phyloP scores from a whole-genome alignment of 2,113 vertebrate genomes.

The Phaethornis superciliosus region DNA sequence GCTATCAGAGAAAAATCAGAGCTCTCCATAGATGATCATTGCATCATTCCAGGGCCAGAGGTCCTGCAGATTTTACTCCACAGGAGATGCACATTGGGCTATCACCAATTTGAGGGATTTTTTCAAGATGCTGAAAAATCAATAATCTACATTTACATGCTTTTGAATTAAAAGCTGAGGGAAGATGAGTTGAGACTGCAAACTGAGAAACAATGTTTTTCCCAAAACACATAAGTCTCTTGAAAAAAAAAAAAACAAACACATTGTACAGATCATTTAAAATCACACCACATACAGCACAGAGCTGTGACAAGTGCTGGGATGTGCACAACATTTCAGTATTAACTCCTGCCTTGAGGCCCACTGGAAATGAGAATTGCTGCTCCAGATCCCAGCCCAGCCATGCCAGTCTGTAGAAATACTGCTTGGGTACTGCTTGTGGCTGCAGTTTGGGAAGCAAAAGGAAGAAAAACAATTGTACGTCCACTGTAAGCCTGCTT shows the following conservation, averaged over 20 bases:
- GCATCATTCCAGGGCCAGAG: background rate
- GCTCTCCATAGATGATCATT: background rate
- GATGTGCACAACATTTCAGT: accelerated
- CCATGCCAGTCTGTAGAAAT: slow-evolving; percentile 65
- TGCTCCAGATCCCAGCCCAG: slow-evolving; percentile 33
- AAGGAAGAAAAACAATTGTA: background rate
- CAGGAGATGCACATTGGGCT: background rate
- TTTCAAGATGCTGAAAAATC: background rate
- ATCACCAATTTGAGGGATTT: background rate
- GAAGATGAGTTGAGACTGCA: background rate
- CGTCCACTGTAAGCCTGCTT: background rate
- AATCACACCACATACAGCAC: background rate
- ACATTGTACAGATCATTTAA: background rate
- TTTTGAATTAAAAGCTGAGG: background rate
- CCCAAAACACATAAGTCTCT: background rate
- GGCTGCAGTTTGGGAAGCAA: slow-evolving; percentile 43
- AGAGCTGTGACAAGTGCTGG: accelerated
- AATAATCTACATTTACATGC: background rate
- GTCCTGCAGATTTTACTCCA: background rate
- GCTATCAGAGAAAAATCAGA: background rate
- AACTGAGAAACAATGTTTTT: background rate
- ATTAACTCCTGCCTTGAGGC: slow-evolving; percentile 57
- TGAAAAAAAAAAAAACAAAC: background rate
- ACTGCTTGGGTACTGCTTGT: slow-evolving; percentile 62
- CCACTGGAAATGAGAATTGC: slow-evolving; percentile 72